Evolutionary conservation across 2,888 invertebrate species (phyloP).

Genomic region (Trachelus stipa): DNA sequence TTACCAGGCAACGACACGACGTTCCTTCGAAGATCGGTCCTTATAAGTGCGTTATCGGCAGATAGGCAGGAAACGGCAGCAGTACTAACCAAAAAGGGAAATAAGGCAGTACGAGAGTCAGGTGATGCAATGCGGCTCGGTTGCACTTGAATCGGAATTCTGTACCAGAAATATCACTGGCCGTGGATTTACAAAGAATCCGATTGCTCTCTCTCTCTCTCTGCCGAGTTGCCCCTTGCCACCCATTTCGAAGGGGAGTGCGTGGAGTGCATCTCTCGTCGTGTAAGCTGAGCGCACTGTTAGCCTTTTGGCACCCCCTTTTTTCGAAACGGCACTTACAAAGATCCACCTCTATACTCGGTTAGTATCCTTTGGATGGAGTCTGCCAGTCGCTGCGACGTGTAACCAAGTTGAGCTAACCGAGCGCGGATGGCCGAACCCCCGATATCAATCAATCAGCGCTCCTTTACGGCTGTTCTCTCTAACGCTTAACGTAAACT

Average conservation of each 20-base stretch:
- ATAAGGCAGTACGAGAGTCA: constrained; percentile 35
- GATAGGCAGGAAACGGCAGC: constrained; percentile 51
- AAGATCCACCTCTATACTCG: not conserved
- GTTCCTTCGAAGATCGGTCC: constrained; percentile 32
- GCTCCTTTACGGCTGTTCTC: constrained; percentile 49
- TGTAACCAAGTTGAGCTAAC: constrained; percentile 7
- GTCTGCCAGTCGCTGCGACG: constrained; percentile 1
- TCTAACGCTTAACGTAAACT: constrained; percentile 39
- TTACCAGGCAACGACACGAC: not conserved
- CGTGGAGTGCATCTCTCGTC: constrained; percentile 49
- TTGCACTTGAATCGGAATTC: constrained; percentile 39
- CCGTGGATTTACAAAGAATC: constrained; percentile 5
- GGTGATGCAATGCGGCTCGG: constrained; percentile 45
- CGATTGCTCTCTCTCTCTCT: not conserved
- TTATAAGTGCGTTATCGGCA: constrained; percentile 55
- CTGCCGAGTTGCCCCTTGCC: not conserved
- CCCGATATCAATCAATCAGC: constrained; percentile 59
- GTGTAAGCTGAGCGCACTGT: constrained; percentile 28
- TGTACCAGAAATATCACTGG: constrained; percentile 1
- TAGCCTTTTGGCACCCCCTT: constrained; percentile 15
- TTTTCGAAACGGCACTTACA: constrained; percentile 1
- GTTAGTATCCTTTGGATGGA: not conserved
- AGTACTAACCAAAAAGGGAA: constrained; percentile 29
- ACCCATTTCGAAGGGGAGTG: constrained; percentile 20
- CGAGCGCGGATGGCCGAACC: constrained; percentile 25